A percentile compares a stretch with the other conserved stretches of the same genome.
Evolutionary conservation across 2,888 invertebrate genomes (phyloP).

Genomic region (Microplitis deprimator): DNA sequence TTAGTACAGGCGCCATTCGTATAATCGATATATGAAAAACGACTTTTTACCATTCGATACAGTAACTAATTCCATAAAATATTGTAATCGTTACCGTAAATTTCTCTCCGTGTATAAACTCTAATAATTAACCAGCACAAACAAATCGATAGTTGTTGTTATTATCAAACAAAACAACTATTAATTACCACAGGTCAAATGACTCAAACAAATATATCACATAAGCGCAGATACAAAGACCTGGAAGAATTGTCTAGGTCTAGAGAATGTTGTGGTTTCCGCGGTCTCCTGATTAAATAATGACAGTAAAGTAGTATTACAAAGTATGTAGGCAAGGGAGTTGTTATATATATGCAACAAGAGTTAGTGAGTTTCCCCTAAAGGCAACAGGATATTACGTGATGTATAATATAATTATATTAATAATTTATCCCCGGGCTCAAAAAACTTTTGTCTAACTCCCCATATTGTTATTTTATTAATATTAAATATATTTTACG

Average conservation of each 20-base stretch:
- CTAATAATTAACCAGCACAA: not conserved
- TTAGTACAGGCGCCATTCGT: too few species aligned
- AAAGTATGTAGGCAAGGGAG: not conserved
- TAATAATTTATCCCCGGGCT: not conserved
- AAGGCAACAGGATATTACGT: constrained; percentile 7
- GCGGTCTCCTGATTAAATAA: constrained; percentile 40
- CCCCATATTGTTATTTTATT: not conserved
- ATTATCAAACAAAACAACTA: not conserved
- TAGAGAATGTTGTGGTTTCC: constrained; percentile 14
- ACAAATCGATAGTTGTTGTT: not conserved
- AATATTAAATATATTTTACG: not conserved
- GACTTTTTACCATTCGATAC: too few species aligned
- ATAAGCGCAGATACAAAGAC: not conserved
- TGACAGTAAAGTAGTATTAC: constrained; percentile 10
- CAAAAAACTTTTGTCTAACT: not conserved
- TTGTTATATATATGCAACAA: not conserved
- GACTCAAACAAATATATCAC: not conserved
- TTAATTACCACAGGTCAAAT: not conserved
- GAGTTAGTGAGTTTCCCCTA: constrained; percentile 9
- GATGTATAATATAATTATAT: not conserved
- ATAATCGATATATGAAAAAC: too few species aligned
- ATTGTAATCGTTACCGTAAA: too few species aligned
- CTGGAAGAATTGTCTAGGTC: not conserved
- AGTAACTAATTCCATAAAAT: too few species aligned
- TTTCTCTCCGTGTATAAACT: too few species aligned